phyloP scores from a whole-genome alignment of 2,797 vertebrate species.

The Prionace glauca region DNA sequence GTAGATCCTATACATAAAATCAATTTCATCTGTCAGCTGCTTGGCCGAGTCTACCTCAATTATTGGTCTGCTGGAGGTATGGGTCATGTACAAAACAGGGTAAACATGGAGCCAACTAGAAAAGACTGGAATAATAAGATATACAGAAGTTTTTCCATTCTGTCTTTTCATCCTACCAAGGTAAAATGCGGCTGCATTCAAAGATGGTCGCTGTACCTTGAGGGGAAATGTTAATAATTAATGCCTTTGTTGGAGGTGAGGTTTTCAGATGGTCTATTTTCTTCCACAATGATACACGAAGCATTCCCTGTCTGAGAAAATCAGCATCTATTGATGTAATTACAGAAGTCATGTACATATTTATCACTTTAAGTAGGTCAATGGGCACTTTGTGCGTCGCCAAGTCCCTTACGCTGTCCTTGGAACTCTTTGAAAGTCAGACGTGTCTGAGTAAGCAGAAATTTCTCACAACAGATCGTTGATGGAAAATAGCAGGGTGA shows the following conservation, averaged over 20 bases:
- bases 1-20: not conserved
- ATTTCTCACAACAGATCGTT: not conserved
- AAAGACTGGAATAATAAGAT: not conserved
- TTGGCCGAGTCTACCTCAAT: not conserved
- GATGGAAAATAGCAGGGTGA: not conserved
- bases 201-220: not conserved
- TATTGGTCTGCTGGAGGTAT: not conserved
- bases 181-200: not conserved
- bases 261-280: not conserved
- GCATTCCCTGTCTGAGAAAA: not conserved
- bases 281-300: not conserved
- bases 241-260: not conserved
- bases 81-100: not conserved
- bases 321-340: slow-evolving; percentile 1
- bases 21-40: not conserved
- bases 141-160: not conserved
- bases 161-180: not conserved
- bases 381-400: not conserved
- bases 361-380: slow-evolving; percentile 3
- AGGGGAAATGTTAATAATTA: not conserved
- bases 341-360: slow-evolving; percentile 9
- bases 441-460: not conserved
- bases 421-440: not conserved
- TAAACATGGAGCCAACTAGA: not conserved
- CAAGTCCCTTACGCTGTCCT: not conserved